phyloP scores from a whole-genome alignment of 2,113 vertebrate genomes.

The Calidris pugnax region DNA sequence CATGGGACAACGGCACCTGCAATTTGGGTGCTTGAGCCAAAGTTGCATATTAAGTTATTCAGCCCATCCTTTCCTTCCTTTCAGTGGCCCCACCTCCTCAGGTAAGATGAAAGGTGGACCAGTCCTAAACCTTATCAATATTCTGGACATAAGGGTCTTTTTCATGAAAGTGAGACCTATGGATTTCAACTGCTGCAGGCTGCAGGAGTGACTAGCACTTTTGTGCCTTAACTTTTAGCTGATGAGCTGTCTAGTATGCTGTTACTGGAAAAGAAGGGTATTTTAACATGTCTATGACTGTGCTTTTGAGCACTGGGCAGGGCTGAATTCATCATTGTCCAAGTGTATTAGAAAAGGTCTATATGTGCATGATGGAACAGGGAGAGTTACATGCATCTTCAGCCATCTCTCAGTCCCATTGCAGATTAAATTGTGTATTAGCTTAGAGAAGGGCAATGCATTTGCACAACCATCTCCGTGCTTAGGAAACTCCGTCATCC shows the following conservation, averaged over 20 bases:
- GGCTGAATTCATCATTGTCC: not conserved
- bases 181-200: not conserved
- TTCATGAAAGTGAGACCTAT: not conserved
- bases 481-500: not conserved
- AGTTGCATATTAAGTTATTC: not conserved
- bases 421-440: not conserved
- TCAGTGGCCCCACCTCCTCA: not conserved
- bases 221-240: not conserved
- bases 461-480: not conserved
- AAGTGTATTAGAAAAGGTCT: not conserved
- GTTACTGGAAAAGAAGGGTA: not conserved
- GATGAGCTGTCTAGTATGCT: not conserved
- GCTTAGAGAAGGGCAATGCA: not conserved
- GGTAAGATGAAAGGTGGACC: not conserved
- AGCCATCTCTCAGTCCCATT: not conserved
- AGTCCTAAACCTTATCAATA: not conserved
- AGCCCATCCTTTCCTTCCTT: not conserved
- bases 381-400: not conserved
- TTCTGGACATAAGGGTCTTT: not conserved
- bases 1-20: not conserved
- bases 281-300: not conserved
- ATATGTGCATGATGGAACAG: not conserved
- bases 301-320: not conserved
- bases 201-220: not conserved
- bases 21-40: not conserved